These are phyloP conservation scores for Allacma fusca DNA, from an alignment of 2,888 invertebrate species.

Conservation along the genomic window DNA sequence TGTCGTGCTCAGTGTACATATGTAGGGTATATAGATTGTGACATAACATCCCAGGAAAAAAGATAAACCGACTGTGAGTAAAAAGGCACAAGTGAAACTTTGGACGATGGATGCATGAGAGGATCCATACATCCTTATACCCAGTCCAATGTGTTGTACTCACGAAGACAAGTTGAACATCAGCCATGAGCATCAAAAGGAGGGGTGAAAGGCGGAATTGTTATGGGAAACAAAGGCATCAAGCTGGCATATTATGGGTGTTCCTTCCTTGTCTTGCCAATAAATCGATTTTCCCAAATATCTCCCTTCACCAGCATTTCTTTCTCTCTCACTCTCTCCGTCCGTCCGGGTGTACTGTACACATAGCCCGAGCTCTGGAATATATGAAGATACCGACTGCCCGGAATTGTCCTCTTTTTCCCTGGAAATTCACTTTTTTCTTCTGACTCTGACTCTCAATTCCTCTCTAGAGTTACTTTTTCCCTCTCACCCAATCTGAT, in stretches of 20 bases:
- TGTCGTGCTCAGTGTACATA: too few relatives aligned
- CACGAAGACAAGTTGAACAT: conserved; percentile 42
- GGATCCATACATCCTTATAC: conserved; percentile 13
- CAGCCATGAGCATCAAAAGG: conserved; percentile 43
- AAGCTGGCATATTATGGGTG: conserved; percentile 46
- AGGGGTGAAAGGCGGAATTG: conserved; percentile 42
- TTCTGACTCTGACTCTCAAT: neutral
- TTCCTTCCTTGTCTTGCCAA: conserved; percentile 45
- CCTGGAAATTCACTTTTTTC: conserved; percentile 3
- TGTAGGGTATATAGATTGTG: neutral
- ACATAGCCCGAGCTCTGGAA: too few relatives aligned
- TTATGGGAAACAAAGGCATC: conserved; percentile 46
- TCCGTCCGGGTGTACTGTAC: too few relatives aligned
- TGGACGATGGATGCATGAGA: conserved; percentile 1
- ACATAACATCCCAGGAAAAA: too few relatives aligned
- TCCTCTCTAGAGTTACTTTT: neutral
- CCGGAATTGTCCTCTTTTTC: conserved; percentile 11
- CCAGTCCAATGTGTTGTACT: conserved; percentile 16
- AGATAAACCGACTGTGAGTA: neutral
- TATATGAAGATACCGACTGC: neutral
- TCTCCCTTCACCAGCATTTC: neutral
- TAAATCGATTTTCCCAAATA: conserved; percentile 45
- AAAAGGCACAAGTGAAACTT: conserved; percentile 12
- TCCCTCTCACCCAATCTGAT: conserved; percentile 22
- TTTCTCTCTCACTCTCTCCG: conserved; percentile 15